Evolutionary conservation across 2,888 invertebrate genomes (phyloP).

Genomic region (Drosophila mettleri): DNA sequence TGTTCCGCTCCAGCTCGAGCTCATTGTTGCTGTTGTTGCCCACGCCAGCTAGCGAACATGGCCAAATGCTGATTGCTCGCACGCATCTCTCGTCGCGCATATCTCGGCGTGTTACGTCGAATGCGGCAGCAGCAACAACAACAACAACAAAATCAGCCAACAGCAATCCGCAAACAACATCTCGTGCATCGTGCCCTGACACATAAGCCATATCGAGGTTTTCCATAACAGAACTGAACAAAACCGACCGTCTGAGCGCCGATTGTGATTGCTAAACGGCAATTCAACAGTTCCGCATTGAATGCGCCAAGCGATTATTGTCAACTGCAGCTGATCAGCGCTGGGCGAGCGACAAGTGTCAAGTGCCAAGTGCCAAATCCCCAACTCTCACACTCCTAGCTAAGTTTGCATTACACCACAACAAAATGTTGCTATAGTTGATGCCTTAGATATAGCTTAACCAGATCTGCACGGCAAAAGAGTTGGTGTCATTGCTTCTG

Average conservation of each 20-base stretch:
- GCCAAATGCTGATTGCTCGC: slow-evolving; percentile 72
- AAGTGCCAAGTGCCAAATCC: neutral
- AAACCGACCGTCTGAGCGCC: slow-evolving; percentile 21
- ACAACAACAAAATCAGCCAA: neutral
- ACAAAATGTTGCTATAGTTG: no score
- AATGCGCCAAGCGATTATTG: slow-evolving; percentile 14
- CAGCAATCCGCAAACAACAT: slow-evolving; percentile 45
- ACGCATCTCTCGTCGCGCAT: slow-evolving; percentile 68
- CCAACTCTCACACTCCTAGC: neutral
- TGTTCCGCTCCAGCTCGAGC: slow-evolving; percentile 58
- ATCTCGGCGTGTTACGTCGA: slow-evolving; percentile 68
- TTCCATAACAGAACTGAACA: slow-evolving; percentile 17
- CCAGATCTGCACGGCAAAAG: no score
- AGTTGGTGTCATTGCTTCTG: no score
- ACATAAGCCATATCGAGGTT: slow-evolving; percentile 53
- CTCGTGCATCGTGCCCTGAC: slow-evolving; percentile 51
- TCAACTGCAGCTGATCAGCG: slow-evolving; percentile 10
- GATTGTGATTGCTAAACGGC: slow-evolving; percentile 54
- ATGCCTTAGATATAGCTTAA: no score
- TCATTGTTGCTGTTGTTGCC: slow-evolving; percentile 45
- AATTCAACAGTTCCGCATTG: slow-evolving; percentile 54
- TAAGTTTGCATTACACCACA: no score
- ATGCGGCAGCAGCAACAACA: slow-evolving; percentile 45
- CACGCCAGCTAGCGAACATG: slow-evolving; percentile 67
- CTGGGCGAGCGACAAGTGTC: neutral